Base-by-base conservation (phyloP, 2,113 vertebrate genomes). In the Phylloscopus trochiloides region DNA sequence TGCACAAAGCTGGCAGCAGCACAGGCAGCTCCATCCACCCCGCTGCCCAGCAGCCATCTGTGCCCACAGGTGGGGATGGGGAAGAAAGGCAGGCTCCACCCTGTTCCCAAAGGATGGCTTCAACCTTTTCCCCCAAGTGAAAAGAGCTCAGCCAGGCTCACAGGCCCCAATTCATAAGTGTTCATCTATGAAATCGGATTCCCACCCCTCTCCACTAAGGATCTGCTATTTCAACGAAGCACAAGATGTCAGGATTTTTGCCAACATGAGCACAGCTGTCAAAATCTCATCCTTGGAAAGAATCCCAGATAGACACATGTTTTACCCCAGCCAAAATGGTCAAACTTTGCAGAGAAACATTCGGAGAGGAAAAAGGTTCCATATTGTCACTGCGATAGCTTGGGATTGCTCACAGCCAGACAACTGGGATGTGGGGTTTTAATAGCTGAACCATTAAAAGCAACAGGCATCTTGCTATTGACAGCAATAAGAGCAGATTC, bases 181-280 rank as follows among this genome's bases (percentile, higher is more conserved):
- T 82, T 96, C 96, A 95, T 95, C 95, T 97, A 96, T 95, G 96
- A 96, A 97, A 97, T 96, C 58, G 2, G 87, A 95, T 96, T 96
- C 96, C 96, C 95, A 92, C 92, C 96, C 94, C 95, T 93, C 96
- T 97, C 91, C 87, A 48, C 96, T 83, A 95, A 95, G 95, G 95
- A 95, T 91, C 95, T 95, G 97, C 94, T 95, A 94, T 97, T 97
- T 95, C 94, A 92, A 96, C 86, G 43, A 22, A 94, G 94, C 87
- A 71, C 89, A 94, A 96, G 90, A 95, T 95, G 95, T 97, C 97
- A 96, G 97, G 94, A 96, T 88, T 96, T 96, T 90, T 97, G 97
- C 96, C 96, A 97, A 90, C 91, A 92, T 6, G 96, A 97, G 96
- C 95, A 94, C 97, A 97, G 97, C 97, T 97, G 96, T 97, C 96